Conservation (phyloP, 1,140 invertebrate species). For the Scaptomyza pallida region DNA sequence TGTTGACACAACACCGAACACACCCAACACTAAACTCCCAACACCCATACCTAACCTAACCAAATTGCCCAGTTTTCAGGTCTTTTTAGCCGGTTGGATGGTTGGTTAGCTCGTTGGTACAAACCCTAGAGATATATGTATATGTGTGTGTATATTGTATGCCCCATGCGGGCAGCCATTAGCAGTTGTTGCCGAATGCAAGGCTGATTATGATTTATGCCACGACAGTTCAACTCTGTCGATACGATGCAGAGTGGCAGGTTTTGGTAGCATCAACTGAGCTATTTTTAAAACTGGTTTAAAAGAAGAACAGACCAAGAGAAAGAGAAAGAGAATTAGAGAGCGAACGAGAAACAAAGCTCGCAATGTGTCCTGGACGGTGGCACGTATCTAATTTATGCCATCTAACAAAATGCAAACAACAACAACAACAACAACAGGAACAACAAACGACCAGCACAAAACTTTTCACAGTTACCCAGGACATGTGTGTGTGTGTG, state of each 20-base stretch:
- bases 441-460: constrained; percentile 57
- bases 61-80: background rate
- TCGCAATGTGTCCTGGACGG: constrained; percentile 40
- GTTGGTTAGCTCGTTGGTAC: too few relatives aligned
- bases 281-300: constrained; percentile 47
- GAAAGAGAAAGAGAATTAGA: too few relatives aligned
- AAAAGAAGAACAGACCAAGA: constrained; percentile 8
- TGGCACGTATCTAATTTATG: constrained; percentile 81
- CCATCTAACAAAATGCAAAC: constrained; percentile 78
- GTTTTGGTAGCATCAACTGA: constrained; percentile 29
- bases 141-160: background rate
- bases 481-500: constrained; percentile 27
- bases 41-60: background rate
- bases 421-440: constrained; percentile 40
- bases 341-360: background rate
- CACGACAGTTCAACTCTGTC: constrained; percentile 31
- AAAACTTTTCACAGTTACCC: constrained; percentile 58
- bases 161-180: constrained; percentile 47
- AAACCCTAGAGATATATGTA: background rate
- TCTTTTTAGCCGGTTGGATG: background rate
- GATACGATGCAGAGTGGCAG: background rate
- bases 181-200: constrained; percentile 39
- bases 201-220: constrained; percentile 57
- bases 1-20: constrained; percentile 42
- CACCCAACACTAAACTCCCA: background rate